Base-by-base conservation (phyloP, 2,888 invertebrate species). In the Platycnemis pennipes region DNA sequence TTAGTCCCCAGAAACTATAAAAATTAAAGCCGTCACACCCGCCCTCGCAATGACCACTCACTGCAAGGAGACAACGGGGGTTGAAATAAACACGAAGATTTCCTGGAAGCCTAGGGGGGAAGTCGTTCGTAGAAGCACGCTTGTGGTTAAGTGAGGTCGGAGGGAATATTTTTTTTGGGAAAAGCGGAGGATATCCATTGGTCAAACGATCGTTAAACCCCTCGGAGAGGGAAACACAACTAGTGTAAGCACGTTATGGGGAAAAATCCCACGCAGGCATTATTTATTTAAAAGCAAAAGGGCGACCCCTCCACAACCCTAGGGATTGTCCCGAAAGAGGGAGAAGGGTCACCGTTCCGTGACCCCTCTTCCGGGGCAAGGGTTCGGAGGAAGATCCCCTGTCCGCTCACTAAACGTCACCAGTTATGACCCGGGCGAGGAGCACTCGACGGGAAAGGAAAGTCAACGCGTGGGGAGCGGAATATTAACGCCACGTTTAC, bases 171-270 rank as follows among this genome's bases (percentile, higher is more conserved):
- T 37, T 13, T 77, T 77, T 77, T 5, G 3, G 77, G 77, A 37
- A 77, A 77, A 77, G 37, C 37, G 77, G 37, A 77, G 77, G 37
- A 26, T 26, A 77, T 77, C 77, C 77, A 77, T 77, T 77, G 77
- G 77, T 77, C 77, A 77, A 37, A 37, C 8, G 37, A 77, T 37
- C 77, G 37, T 77, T 77, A 77, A 77, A 77, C 37, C 19, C 49
- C 49, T 19, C n/a, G 22, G 26, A 63, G 63, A 77, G 2, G 37
- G 77, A 37, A 49, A 37, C 37, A 77, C 77, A 77, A 77, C 77
- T 37, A 37, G 37, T 77, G 37, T 31, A 37, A 77, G 77, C 37
- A 37, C 22, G 77, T 37, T 31, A 37, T 37, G 37, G 37, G 77
- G 37, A 16, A 77, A 77, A 77, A 77, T 37, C 77, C 77, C 77